Percentiles rank a stretch among this genome's conserved stretches.
Evolutionary conservation across 2,888 invertebrate species (phyloP).

Genomic region (Tiliacea citrago): DNA sequence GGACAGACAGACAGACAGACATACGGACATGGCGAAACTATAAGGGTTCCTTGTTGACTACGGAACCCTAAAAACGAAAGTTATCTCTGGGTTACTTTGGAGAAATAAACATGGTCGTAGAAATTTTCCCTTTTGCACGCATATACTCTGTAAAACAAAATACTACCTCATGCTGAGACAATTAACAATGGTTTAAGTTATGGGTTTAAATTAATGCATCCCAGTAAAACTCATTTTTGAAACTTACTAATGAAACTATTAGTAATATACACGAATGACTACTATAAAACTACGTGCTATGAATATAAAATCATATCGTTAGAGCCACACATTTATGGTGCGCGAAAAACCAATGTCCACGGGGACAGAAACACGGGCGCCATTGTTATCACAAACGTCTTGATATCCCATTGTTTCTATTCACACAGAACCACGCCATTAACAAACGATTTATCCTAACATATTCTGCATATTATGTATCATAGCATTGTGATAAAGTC

Average conservation of each 20-base stretch:
- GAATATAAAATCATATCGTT: slow-evolving; percentile 14
- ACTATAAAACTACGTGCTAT: neutral
- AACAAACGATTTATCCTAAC: slow-evolving; percentile 52
- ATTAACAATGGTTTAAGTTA: neutral
- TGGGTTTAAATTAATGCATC: neutral
- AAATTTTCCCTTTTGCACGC: neutral
- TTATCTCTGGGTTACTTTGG: neutral
- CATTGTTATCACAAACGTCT: slow-evolving; percentile 59
- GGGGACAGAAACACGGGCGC: slow-evolving; percentile 44
- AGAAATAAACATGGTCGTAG: neutral
- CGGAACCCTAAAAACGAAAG: too few relatives aligned
- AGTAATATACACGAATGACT: neutral
- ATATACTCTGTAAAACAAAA: neutral
- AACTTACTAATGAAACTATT: neutral
- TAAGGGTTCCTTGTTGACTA: too few relatives aligned
- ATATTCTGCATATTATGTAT: slow-evolving; percentile 40
- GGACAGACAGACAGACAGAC: too few relatives aligned
- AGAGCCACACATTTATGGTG: slow-evolving; percentile 21
- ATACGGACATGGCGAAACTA: too few relatives aligned
- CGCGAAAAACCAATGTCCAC: slow-evolving; percentile 11
- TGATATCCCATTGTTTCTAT: slow-evolving; percentile 62
- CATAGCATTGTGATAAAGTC: slow-evolving; percentile 49
- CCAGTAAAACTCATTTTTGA: neutral
- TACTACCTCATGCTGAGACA: neutral
- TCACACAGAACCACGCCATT: slow-evolving; percentile 41